A percentile compares a stretch with the other conserved stretches of the same genome.
phyloP scores from a whole-genome alignment of 2,113 vertebrate species.

The Stigmatopora argus region DNA sequence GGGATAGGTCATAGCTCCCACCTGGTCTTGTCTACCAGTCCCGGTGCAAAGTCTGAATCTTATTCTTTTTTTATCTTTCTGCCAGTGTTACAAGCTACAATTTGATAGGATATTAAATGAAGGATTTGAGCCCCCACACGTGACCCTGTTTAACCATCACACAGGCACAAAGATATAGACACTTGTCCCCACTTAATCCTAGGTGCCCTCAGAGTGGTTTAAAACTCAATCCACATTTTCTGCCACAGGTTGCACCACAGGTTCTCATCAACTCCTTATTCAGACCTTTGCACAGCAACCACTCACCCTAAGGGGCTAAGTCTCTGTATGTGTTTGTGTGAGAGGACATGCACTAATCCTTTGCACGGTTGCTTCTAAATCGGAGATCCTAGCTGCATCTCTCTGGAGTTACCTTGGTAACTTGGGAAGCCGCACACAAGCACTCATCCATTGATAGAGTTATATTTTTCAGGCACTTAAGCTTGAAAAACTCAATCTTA shows the following conservation, averaged over 20 bases:
- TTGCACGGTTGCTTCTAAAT: constrained; percentile 25
- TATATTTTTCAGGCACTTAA: constrained; percentile 26
- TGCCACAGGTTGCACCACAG: constrained; percentile 1
- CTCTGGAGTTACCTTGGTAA: constrained; percentile 47
- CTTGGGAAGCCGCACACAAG: constrained; percentile 25
- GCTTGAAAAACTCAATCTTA: constrained; percentile 27
- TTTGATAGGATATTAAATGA: constrained; percentile 18
- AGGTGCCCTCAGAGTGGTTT: constrained; percentile 19
- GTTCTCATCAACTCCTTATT: constrained; percentile 49
- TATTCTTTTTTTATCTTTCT: constrained; percentile 7
- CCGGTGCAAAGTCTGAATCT: constrained; percentile 5
- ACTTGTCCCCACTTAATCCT: constrained; percentile 34
- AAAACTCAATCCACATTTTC: constrained; percentile 27
- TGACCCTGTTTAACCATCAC: constrained; percentile 12
- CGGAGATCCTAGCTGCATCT: constrained; percentile 39
- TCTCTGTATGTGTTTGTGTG: constrained; percentile 18
- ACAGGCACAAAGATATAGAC: constrained; percentile 20
- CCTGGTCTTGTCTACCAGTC: constrained; percentile 12
- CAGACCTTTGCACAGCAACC: constrained; percentile 41
- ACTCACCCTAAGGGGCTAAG: constrained; percentile 39
- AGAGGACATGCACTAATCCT: constrained; percentile 32
- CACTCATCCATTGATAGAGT: constrained; percentile 26
- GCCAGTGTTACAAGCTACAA: constrained; percentile 16
- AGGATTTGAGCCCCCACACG: not conserved
- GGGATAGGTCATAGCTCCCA: not conserved